These are phyloP conservation scores for Bubalus kerabau DNA, from an alignment of 2,113 vertebrate species.

Conservation along the genomic window DNA sequence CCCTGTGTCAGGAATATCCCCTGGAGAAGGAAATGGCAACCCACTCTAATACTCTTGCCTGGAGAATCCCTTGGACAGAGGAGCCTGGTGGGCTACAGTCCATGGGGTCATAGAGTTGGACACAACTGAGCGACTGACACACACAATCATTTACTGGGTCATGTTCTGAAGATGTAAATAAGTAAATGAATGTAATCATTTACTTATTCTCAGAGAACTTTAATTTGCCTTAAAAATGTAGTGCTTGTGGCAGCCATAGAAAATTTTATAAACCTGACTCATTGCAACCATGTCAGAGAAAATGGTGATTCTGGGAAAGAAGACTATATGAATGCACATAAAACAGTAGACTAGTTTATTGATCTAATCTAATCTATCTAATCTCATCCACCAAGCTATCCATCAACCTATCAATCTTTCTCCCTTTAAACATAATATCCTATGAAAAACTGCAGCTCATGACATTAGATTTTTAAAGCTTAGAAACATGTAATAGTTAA, in stretches of 20 bases:
- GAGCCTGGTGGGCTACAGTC: neutral
- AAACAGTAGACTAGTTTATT: neutral
- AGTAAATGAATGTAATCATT: neutral
- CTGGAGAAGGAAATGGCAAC: neutral
- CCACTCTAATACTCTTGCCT: neutral
- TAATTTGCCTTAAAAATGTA: constrained; percentile 1
- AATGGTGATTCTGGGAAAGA: neutral
- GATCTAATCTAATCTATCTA: neutral
- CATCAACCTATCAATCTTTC: neutral
- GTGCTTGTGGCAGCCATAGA: neutral
- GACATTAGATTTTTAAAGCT: neutral
- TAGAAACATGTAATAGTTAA: neutral
- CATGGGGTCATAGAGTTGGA: neutral
- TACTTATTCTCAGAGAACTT: neutral
- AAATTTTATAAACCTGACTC: neutral
- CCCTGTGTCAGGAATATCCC: neutral
- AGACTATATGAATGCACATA: neutral
- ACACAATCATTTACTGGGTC: neutral
- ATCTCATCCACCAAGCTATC: neutral
- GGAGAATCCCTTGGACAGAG: neutral
- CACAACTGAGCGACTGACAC: neutral
- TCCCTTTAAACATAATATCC: neutral
- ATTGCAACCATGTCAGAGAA: neutral
- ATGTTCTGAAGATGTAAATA: neutral
- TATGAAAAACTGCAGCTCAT: neutral